phyloP scores from a whole-genome alignment of 2,113 vertebrate species.

The Smithornis capensis region DNA sequence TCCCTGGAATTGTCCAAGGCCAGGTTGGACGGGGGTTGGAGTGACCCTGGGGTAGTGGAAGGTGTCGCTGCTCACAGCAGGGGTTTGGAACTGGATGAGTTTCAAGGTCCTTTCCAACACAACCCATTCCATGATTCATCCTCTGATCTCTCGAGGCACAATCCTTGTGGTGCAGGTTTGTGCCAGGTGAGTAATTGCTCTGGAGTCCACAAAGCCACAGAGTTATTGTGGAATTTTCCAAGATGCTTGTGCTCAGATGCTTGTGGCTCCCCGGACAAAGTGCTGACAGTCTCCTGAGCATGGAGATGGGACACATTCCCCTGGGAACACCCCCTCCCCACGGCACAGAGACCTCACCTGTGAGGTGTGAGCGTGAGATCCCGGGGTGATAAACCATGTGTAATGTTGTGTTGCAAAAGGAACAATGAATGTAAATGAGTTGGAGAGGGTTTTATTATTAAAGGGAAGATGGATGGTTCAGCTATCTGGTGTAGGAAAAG shows the following conservation, averaged over 20 bases:
- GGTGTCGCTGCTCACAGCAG: neutral
- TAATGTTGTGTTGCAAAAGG: neutral
- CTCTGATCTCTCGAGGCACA: fast-evolving
- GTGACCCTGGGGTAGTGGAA: fast-evolving
- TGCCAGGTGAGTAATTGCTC: neutral
- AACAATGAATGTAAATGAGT: slow-evolving; percentile 19
- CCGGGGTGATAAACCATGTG: neutral
- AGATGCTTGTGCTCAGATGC: fast-evolving
- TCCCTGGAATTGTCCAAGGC: neutral
- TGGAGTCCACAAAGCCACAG: neutral
- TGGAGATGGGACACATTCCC: fast-evolving
- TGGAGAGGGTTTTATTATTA: slow-evolving; percentile 39
- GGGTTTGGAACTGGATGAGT: neutral
- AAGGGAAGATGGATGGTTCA: slow-evolving; percentile 54
- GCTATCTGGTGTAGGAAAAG: slow-evolving; percentile 53
- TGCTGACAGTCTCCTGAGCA: fast-evolving
- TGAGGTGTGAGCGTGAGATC: neutral
- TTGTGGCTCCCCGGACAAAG: neutral
- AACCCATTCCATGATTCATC: neutral
- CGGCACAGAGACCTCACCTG: neutral
- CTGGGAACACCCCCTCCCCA: neutral
- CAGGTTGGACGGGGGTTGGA: fast-evolving
- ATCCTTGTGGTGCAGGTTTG: neutral
- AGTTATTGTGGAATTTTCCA: fast-evolving
- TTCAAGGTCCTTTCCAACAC: neutral